Base-by-base conservation (phyloP, 1,140 invertebrate species). In the Euglossa dilemma region DNA sequence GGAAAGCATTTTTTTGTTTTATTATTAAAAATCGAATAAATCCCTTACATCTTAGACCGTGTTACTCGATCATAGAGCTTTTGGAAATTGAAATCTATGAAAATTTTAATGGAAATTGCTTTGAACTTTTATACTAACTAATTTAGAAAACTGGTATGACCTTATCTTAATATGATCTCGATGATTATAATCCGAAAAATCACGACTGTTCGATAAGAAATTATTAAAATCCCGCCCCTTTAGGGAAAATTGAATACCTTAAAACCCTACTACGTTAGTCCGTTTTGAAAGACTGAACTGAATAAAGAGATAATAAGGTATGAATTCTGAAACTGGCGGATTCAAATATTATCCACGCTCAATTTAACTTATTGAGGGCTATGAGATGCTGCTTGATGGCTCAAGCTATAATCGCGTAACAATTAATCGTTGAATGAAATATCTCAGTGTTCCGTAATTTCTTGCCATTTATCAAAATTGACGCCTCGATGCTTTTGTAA, bases 321-420 rank as follows among this genome's bases (percentile, higher is more conserved):
- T 16, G 83, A 91, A 86, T 80, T 59, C 56, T 80, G 45, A 85
- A 71, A 83, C 59, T 72, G 71, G n/a, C 73, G 86, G 80, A 83
- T 91, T 88, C 80, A 64, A 90, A 91, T 89, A 91, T 91, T 91
- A 92, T 81, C 90, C 85, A 91, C 90, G 75, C 90, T 91, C 90
- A 88, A 92, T 92, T 92, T 83, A 91, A 90, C 87, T 91, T 87
- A 90, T 85, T 85, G 89, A 90, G 78, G 76, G 69, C 43, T 84
- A 59, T 57, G 73, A 81, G 66, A 85, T 72, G 75, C 85, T 79
- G 80, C 82, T 85, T 72, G 84, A 87, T 85, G 85, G 82, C 64
- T 83, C 66, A 59, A 81, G 67, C 80, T 87, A 87, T 89, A 90
- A 91, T 87, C 83, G 83, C 89, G 83, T 90, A 89, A 90, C 87